Evolutionary conservation across 2,888 invertebrate genomes (phyloP).

Genomic region (Tanypteryx hageni): DNA sequence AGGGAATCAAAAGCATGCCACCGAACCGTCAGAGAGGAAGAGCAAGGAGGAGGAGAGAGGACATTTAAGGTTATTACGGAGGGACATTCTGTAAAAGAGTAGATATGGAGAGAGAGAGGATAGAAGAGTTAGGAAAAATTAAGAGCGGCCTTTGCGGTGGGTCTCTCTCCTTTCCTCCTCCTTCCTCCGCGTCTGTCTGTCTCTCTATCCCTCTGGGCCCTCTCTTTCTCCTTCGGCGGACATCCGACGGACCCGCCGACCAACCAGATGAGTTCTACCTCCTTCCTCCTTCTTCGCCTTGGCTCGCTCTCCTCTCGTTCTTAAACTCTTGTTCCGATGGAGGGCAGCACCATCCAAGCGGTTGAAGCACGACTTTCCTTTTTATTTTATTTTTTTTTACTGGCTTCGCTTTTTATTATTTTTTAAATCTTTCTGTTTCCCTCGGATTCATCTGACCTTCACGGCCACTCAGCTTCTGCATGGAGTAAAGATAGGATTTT

Average conservation of each 20-base stretch:
- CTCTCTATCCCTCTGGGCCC: not conserved
- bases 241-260: not conserved
- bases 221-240: not conserved
- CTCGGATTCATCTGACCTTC: slow-evolving; percentile 48
- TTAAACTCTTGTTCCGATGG: slow-evolving; percentile 35
- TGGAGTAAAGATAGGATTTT: not conserved
- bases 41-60: not conserved
- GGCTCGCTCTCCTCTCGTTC: slow-evolving; percentile 6
- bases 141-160: not conserved
- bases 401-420: not conserved
- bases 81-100: slow-evolving; percentile 13
- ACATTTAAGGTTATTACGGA: slow-evolving; percentile 32
- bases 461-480: slow-evolving; percentile 13
- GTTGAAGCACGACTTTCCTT: not conserved
- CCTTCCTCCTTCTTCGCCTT: not conserved
- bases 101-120: slow-evolving; percentile 12
- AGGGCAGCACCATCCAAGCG: slow-evolving; percentile 62
- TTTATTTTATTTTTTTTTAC: not conserved
- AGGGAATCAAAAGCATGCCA: not conserved
- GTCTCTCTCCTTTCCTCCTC: slow-evolving; percentile 9
- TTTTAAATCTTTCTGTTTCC: slow-evolving; percentile 26
- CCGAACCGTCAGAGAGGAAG: slow-evolving; percentile 19
- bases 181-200: not conserved
- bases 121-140: not conserved
- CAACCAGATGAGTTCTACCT: not conserved